Evolutionary conservation across 2,113 vertebrate genomes (phyloP).

Genomic region (Bambusicola thoracicus): DNA sequence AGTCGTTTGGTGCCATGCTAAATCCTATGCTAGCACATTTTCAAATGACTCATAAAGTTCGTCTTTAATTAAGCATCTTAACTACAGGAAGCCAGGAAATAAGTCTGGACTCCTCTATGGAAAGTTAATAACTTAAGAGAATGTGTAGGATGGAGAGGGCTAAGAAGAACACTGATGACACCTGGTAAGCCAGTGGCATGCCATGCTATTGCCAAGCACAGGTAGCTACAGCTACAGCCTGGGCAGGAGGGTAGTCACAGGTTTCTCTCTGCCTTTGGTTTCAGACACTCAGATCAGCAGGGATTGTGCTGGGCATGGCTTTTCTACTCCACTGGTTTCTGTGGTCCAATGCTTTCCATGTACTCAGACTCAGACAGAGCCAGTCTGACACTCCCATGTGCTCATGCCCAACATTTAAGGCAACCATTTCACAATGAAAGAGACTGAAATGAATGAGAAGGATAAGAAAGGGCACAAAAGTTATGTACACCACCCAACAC

Average conservation of each 20-base stretch:
- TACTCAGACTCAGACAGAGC: too few species aligned
- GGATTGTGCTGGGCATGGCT: too few species aligned
- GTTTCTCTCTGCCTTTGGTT: not conserved
- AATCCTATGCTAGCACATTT: not conserved
- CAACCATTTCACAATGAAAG: not conserved
- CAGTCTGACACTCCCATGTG: not conserved
- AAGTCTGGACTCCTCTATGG: not conserved
- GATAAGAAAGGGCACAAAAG: not conserved
- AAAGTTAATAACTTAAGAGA: not conserved
- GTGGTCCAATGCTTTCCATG: not conserved
- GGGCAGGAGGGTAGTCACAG: not conserved
- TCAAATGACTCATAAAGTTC: not conserved
- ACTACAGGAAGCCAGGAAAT: not conserved
- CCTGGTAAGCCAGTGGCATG: not conserved
- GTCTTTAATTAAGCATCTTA: not conserved
- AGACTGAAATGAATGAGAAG: not conserved
- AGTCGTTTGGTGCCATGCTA: not conserved
- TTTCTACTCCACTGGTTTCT: not conserved
- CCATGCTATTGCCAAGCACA: too few species aligned
- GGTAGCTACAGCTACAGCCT: not conserved
- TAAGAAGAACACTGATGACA: not conserved
- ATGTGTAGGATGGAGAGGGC: not conserved
- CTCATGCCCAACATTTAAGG: not conserved
- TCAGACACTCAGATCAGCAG: not conserved
- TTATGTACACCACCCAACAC: not conserved